These are phyloP conservation scores for Pollicipes pollicipes DNA, from an alignment of 1,140 invertebrate species.

Conservation along the genomic window DNA sequence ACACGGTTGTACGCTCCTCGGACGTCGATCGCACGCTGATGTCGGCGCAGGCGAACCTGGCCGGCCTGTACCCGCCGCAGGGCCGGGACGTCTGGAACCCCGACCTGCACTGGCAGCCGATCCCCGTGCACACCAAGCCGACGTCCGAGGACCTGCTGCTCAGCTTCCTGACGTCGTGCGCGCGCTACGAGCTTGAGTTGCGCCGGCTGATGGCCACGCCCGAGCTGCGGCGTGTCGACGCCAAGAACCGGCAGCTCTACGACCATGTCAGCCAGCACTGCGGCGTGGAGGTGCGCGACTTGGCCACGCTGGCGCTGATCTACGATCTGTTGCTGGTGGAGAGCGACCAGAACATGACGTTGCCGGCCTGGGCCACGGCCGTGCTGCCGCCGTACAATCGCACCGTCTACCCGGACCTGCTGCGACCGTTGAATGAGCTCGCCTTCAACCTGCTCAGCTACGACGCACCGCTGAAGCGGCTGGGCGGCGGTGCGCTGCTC, in stretches of 20 bases:
- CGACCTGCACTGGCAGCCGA: slow-evolving; percentile 12
- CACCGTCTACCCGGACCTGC: slow-evolving; percentile 4
- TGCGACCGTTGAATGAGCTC: background rate
- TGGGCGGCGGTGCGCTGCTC: slow-evolving; percentile 11
- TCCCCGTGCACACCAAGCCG: slow-evolving; percentile 14
- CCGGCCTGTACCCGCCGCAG: slow-evolving; percentile 12
- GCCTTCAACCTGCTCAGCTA: slow-evolving; percentile 10
- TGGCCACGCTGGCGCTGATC: background rate
- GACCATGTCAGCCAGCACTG: background rate
- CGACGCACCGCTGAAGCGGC: slow-evolving; percentile 8
- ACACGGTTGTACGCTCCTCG: slow-evolving; percentile 26
- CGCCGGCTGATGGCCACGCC: background rate
- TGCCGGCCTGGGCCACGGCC: slow-evolving; percentile 10
- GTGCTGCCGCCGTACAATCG: slow-evolving; percentile 3
- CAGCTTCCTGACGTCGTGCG: background rate
- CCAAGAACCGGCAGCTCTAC: background rate
- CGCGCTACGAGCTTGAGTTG: background rate
- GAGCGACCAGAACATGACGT: slow-evolving; percentile 6
- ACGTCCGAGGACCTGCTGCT: background rate
- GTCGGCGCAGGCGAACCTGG: slow-evolving; percentile 23
- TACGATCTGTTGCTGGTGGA: background rate
- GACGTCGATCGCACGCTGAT: slow-evolving; percentile 28
- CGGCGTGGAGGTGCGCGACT: background rate
- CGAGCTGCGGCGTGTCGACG: background rate
- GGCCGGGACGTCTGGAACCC: slow-evolving; percentile 4